Evolutionary conservation across 1,140 invertebrate species (phyloP), one percentile per base, ranked within the genome.

Genomic region (Brachionus sp.): DNA sequence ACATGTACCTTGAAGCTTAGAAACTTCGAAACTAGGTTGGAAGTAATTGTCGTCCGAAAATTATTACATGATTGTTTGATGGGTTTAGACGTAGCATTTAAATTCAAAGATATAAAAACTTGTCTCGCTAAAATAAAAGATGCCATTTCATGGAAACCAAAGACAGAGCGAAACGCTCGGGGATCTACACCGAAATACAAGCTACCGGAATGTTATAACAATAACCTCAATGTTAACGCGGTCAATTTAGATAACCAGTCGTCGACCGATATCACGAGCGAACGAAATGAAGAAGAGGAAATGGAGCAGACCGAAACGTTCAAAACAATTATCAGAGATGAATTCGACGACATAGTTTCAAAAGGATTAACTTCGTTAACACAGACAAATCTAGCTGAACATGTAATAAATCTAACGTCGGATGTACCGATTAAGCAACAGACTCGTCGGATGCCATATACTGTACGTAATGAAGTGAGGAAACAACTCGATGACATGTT

Each of bases 11-110:
- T 44, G 42, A 44, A 44, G 42, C 42, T 44, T 44, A 44, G 23
- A 57, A 25, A 57, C 23, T 57, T 57, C 23, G 23, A 57, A 57
- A 57, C 53, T 19, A 57, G 23, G 23, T 6, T 57, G n/a, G 53
- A 57, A 57, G 23, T 7, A 57, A 57, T 57, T 57, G 53, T 57
- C n/a, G 53, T 57, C n/a, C n/a, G 23, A 19, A 57, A 57, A 25
- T 57, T 57, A 57, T 57, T 57, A 57, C n/a, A 57, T 25, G 53
- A 57, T 57, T 57, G 53, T 57, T 57, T 57, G 53, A 57, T 57
- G n/a, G n/a, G n/a, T n/a, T n/a, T n/a, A n/a, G n/a, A n/a, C n/a
- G n/a, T n/a, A n/a, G n/a, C n/a, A 25, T 62, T 62, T 25, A 19
- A 25, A 62, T 62, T 62, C 23, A 62, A 62, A 62, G 53, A 62